These are phyloP conservation scores for Habropoda laboriosa DNA, from an alignment of 1,140 invertebrate species.

Conservation along the genomic window DNA sequence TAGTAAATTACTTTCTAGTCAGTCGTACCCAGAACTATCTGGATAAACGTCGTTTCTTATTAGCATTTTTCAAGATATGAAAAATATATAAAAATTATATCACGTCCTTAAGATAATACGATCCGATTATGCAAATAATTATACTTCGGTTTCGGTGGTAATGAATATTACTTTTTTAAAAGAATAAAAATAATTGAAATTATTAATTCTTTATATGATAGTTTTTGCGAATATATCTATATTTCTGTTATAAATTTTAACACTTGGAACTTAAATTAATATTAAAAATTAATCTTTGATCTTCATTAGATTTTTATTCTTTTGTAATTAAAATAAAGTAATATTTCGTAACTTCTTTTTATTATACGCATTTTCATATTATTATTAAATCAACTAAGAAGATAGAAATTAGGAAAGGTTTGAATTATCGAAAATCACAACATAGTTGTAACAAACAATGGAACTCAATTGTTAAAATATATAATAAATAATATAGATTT, in stretches of 20 bases:
- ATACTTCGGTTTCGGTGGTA: background rate
- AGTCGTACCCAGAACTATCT: conserved; percentile 27
- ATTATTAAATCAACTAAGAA: background rate
- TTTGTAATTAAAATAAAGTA: background rate
- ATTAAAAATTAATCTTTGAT: conserved; percentile 21
- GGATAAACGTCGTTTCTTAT: background rate
- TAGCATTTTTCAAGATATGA: background rate
- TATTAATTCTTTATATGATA: conserved; percentile 10
- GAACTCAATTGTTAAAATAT: conserved; percentile 28
- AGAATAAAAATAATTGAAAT: conserved; percentile 18
- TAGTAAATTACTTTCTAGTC: conserved; percentile 35
- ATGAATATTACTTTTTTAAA: background rate
- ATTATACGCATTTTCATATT: background rate
- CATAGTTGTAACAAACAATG: background rate
- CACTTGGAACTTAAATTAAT: conserved; percentile 19
- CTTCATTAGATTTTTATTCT: background rate
- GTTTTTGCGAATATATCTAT: conserved; percentile 9
- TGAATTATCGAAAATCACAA: background rate
- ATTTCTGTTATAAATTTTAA: conserved; percentile 23
- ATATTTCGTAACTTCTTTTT: conserved; percentile 21
- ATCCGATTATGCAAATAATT: background rate
- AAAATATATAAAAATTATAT: conserved; percentile 17
- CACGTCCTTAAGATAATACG: background rate
- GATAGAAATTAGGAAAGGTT: background rate
- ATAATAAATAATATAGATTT: conserved; percentile 38